phyloP scores from a whole-genome alignment of 2,113 vertebrate species.

The Paradoxurus hermaphroditus region DNA sequence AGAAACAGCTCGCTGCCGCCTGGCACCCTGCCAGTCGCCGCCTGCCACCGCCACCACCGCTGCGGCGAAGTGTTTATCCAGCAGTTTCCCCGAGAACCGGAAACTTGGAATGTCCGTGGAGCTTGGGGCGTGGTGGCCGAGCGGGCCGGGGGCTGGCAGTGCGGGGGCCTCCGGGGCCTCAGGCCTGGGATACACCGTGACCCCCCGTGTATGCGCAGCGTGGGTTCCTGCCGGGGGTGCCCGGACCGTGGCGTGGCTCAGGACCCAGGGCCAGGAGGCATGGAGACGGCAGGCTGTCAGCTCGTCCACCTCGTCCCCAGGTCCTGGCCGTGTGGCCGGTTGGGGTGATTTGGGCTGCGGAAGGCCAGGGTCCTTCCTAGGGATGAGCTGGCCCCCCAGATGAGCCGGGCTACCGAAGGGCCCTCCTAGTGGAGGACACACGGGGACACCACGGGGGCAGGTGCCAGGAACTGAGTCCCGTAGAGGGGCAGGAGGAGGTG shows the following conservation, averaged over 20 bases:
- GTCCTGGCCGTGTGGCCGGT: accelerated
- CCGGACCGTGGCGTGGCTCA: constrained; percentile 19
- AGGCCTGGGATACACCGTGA: accelerated
- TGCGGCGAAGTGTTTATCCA: constrained; percentile 77
- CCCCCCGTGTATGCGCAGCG: accelerated
- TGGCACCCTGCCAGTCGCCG: constrained; percentile 82
- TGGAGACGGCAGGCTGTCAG: background rate
- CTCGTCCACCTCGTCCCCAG: accelerated
- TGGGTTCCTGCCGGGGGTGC: background rate
- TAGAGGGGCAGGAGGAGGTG: background rate
- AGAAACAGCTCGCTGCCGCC: constrained; percentile 91
- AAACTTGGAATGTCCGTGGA: constrained; percentile 58
- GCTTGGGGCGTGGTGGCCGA: background rate
- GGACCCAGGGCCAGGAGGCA: constrained; percentile 66
- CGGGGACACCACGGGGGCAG: accelerated
- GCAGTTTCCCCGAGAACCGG: constrained; percentile 77
- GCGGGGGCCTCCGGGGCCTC: accelerated
- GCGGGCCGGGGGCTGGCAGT: accelerated
- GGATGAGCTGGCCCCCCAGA: background rate
- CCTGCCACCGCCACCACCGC: constrained; percentile 36
- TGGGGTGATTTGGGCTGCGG: background rate
- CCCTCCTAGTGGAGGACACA: accelerated
- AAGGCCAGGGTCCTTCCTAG: background rate
- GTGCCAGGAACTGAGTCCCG: background rate
- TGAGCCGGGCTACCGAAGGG: background rate